A percentile compares a stretch with the other conserved stretches of the same genome.
Evolutionary conservation across 2,113 vertebrate species (phyloP).

Genomic region (Pao palembangensis): DNA sequence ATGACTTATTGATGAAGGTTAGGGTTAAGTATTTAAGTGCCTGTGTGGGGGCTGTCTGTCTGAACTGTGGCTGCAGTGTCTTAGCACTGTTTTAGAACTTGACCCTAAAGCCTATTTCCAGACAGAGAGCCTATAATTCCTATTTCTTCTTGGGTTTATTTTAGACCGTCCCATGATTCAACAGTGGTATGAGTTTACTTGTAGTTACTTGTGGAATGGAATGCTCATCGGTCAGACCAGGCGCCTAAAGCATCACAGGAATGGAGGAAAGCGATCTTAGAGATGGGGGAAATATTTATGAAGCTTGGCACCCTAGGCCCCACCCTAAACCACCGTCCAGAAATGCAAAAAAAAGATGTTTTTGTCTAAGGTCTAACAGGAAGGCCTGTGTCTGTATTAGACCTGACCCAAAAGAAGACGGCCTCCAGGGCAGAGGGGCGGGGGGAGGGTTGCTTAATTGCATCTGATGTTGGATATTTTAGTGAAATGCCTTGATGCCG

Average conservation of each 20-base stretch:
- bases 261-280: slow-evolving; percentile 55
- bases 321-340: slow-evolving; percentile 8
- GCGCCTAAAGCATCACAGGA: slow-evolving; percentile 60
- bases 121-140: slow-evolving; percentile 18
- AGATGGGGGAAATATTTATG: slow-evolving; percentile 52
- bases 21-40: background rate
- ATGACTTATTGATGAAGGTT: slow-evolving; percentile 6
- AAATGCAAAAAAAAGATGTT: slow-evolving; percentile 10
- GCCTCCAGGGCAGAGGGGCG: slow-evolving; percentile 6
- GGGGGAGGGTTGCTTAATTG: slow-evolving; percentile 9
- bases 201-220: slow-evolving; percentile 70
- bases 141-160: slow-evolving; percentile 44
- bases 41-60: background rate
- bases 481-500: slow-evolving; percentile 3
- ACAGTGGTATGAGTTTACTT: slow-evolving; percentile 47
- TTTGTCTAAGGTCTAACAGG: slow-evolving; percentile 33
- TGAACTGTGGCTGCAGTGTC: background rate
- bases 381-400: slow-evolving; percentile 40
- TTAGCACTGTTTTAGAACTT: background rate
- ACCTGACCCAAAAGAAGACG: slow-evolving; percentile 38
- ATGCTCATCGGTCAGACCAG: slow-evolving; percentile 53
- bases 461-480: slow-evolving; percentile 9
- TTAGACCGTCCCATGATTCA: slow-evolving; percentile 51
- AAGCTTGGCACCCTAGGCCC: slow-evolving; percentile 11
- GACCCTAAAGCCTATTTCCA: slow-evolving; percentile 8